phyloP scores from a whole-genome alignment of 2,797 vertebrate genomes.

The Tauraco hartlaubi region DNA sequence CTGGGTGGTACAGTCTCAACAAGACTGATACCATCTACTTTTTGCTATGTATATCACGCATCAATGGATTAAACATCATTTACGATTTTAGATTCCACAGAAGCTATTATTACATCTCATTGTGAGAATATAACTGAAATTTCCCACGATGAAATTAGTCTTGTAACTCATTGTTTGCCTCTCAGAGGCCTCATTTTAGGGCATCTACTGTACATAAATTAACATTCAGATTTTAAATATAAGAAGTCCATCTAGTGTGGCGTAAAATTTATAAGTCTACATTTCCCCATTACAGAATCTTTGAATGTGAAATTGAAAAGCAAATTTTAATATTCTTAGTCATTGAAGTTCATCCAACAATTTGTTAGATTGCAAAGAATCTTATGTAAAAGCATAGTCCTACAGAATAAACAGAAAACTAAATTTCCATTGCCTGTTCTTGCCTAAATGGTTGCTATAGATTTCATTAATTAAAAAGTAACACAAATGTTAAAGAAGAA shows the following conservation, averaged over 20 bases:
- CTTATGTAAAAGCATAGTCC: neutral
- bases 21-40: neutral
- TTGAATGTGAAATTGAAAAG: slow-evolving; percentile 75
- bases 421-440: neutral
- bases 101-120: slow-evolving; percentile 46
- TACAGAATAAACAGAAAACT: neutral
- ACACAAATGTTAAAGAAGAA: neutral
- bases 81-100: slow-evolving; percentile 44
- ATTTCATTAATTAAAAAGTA: neutral
- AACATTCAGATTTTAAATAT: slow-evolving; percentile 72
- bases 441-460: neutral
- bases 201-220: slow-evolving; percentile 54
- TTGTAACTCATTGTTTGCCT: slow-evolving; percentile 64
- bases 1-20: slow-evolving; percentile 6
- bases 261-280: slow-evolving; percentile 52
- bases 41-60: neutral
- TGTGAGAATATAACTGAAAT: slow-evolving; percentile 52
- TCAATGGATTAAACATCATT: slow-evolving; percentile 27
- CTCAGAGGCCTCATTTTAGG: slow-evolving; percentile 60
- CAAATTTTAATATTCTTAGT: slow-evolving; percentile 62
- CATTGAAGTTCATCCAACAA: slow-evolving; percentile 38
- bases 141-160: slow-evolving; percentile 54
- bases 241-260: slow-evolving; percentile 55
- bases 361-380: slow-evolving; percentile 5
- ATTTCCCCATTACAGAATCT: slow-evolving; percentile 59